A percentile compares a stretch with the other conserved stretches of the same genome.
Conservation (phyloP, 1,140 invertebrate species). For the Leptoteleia sp. region DNA sequence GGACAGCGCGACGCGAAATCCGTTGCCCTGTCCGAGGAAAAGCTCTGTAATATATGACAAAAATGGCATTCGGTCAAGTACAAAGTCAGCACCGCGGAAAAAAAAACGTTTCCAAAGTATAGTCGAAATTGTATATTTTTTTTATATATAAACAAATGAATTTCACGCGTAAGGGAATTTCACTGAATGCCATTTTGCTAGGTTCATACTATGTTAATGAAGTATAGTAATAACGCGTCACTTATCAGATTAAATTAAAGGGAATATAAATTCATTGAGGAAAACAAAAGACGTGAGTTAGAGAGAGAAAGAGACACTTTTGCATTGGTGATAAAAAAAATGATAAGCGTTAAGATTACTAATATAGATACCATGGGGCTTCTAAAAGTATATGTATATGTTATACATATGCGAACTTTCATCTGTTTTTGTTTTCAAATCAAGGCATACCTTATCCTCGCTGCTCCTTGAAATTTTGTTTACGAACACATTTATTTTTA, state of each 20-base stretch:
- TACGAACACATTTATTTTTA: slow-evolving; percentile 27
- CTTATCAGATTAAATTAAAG: slow-evolving; percentile 70
- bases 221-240: slow-evolving; percentile 74
- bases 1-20: slow-evolving; percentile 69
- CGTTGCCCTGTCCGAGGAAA: slow-evolving; percentile 72
- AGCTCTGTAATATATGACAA: slow-evolving; percentile 76
- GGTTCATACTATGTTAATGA: slow-evolving; percentile 71
- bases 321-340: slow-evolving; percentile 17
- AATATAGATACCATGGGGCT: slow-evolving; percentile 70
- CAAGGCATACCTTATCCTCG: slow-evolving; percentile 2
- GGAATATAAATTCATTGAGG: slow-evolving; percentile 36
- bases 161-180: slow-evolving; percentile 76
- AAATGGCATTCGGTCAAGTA: slow-evolving; percentile 82
- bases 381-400: slow-evolving; percentile 71
- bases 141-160: slow-evolving; percentile 79
- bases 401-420: slow-evolving; percentile 54
- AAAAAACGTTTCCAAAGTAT: slow-evolving; percentile 77
- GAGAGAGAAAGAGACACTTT: slow-evolving; percentile 7
- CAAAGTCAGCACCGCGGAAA: slow-evolving; percentile 78
- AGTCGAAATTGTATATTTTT: slow-evolving; percentile 82
- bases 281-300: slow-evolving; percentile 49
- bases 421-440: slow-evolving; percentile 48
- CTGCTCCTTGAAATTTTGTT: slow-evolving; percentile 1
- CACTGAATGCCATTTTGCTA: slow-evolving; percentile 81
- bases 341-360: slow-evolving; percentile 8